Percentiles rank a stretch among this genome's conserved stretches.
Conservation (phyloP, 2,888 invertebrate genomes). For the Drosophila picticornis region DNA sequence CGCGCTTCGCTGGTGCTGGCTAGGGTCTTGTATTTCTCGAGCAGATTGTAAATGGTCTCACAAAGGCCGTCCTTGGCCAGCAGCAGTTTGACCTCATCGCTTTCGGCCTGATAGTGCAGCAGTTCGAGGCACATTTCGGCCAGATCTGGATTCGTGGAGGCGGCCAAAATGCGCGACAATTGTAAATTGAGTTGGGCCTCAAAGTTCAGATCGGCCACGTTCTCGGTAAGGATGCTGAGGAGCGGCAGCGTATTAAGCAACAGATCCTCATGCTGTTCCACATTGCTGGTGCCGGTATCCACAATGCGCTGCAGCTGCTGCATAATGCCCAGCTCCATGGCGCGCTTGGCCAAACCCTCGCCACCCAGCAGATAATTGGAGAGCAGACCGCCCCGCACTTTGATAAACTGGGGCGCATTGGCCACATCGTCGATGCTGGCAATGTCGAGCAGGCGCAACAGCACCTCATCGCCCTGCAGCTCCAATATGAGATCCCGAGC, state of each 20-base stretch:
- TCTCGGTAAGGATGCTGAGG: constrained; percentile 88
- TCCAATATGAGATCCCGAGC: constrained; percentile 87
- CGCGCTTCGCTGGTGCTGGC: constrained; percentile 88
- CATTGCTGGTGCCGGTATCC: constrained; percentile 84
- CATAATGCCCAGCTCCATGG: constrained; percentile 87
- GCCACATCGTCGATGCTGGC: constrained; percentile 73
- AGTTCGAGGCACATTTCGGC: constrained; percentile 92
- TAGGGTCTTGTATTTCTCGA: constrained; percentile 89
- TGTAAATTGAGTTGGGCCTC: constrained; percentile 87
- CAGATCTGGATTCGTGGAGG: constrained; percentile 89
- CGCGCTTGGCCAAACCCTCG: constrained; percentile 88
- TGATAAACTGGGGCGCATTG: constrained; percentile 86
- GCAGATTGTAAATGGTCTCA: constrained; percentile 90
- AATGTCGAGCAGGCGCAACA: constrained; percentile 85
- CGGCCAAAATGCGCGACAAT: constrained; percentile 87
- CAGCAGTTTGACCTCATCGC: constrained; percentile 91
- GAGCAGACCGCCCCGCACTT: constrained; percentile 90
- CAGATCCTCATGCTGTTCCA: constrained; percentile 87
- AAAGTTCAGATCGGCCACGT: constrained; percentile 87
- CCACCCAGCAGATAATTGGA: constrained; percentile 93
- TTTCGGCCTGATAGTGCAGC: constrained; percentile 91
- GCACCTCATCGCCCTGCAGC: constrained; percentile 86
- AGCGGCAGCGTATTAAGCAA: constrained; percentile 87
- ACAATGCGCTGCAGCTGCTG: constrained; percentile 87
- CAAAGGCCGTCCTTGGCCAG: constrained; percentile 92